Conservation (phyloP, 2,888 invertebrate species). For the Microctonus aethiopoides region DNA sequence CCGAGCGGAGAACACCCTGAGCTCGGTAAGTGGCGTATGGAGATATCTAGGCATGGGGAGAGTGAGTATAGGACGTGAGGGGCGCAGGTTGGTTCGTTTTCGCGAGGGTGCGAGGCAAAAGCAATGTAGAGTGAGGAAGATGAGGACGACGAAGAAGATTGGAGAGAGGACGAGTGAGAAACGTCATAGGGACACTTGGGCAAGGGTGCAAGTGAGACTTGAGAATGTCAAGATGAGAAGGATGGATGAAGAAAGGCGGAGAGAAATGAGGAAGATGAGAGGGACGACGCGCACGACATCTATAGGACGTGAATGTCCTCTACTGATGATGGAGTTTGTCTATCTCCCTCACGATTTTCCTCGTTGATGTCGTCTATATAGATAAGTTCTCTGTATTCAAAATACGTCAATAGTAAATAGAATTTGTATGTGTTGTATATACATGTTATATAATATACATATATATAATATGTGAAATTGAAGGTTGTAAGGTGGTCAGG, state of each 20-base stretch:
- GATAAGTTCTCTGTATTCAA: slow-evolving; percentile 46
- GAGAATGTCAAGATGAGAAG: slow-evolving; percentile 22
- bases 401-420: slow-evolving; percentile 56
- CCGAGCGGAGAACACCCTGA: slow-evolving; percentile 59
- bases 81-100: slow-evolving; percentile 54
- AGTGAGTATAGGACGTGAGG: slow-evolving; percentile 18
- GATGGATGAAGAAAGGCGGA: slow-evolving; percentile 18
- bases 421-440: slow-evolving; percentile 36
- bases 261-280: slow-evolving; percentile 36
- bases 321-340: slow-evolving; percentile 40
- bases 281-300: slow-evolving; percentile 30
- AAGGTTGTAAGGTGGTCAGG: slow-evolving; percentile 36
- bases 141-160: slow-evolving; percentile 38
- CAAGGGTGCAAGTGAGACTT: slow-evolving; percentile 7
- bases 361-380: no score
- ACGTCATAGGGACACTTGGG: slow-evolving; percentile 10
- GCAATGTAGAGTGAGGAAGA: slow-evolving; percentile 10
- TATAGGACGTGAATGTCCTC: background rate
- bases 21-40: slow-evolving; percentile 62
- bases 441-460: background rate
- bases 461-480: slow-evolving; percentile 17
- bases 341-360: slow-evolving; percentile 23
- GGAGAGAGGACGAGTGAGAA: slow-evolving; percentile 25
- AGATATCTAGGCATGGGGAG: slow-evolving; percentile 52
- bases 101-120: slow-evolving; percentile 46